phyloP scores from a whole-genome alignment of 2,888 invertebrate species.

The Drosophila nigricruria region DNA sequence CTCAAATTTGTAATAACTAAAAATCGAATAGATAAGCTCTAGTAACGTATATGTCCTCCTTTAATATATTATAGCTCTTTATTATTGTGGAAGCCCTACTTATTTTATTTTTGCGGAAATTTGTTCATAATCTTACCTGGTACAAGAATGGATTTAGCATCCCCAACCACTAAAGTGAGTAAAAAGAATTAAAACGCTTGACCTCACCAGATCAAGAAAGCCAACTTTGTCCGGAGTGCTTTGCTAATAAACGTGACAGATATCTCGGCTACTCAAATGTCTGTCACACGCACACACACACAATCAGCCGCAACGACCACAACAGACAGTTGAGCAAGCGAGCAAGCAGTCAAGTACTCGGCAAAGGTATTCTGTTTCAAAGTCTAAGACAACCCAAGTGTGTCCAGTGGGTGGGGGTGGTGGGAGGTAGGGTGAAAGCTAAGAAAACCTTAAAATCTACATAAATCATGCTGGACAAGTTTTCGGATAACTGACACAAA shows the following conservation, averaged over 20 bases:
- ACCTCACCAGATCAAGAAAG: conserved; percentile 20
- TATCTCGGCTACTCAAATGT: conserved; percentile 51
- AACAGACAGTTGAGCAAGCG: conserved; percentile 26
- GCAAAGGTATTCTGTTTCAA: conserved; percentile 30
- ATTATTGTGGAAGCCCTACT: no score
- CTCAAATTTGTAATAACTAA: not conserved
- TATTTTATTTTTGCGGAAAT: no score
- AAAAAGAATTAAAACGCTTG: conserved; percentile 21
- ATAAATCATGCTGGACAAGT: conserved; percentile 41
- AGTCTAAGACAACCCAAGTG: conserved; percentile 31
- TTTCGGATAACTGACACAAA: conserved; percentile 28
- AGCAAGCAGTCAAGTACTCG: conserved; percentile 22
- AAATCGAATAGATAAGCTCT: no score
- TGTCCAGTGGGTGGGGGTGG: not conserved
- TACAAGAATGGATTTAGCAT: not conserved
- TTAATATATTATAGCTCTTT: no score
- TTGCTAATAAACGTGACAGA: conserved; percentile 63
- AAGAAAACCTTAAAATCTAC: conserved; percentile 49
- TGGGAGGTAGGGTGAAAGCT: conserved; percentile 1
- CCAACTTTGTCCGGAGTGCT: conserved; percentile 12
- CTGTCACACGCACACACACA: conserved; percentile 22
- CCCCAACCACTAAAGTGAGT: conserved; percentile 7
- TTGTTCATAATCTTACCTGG: not conserved
- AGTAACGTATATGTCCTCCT: no score
- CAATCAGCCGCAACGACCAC: conserved; percentile 29